Conservation (phyloP, 2,797 vertebrate genomes). For the Crenuchus spilurus region DNA sequence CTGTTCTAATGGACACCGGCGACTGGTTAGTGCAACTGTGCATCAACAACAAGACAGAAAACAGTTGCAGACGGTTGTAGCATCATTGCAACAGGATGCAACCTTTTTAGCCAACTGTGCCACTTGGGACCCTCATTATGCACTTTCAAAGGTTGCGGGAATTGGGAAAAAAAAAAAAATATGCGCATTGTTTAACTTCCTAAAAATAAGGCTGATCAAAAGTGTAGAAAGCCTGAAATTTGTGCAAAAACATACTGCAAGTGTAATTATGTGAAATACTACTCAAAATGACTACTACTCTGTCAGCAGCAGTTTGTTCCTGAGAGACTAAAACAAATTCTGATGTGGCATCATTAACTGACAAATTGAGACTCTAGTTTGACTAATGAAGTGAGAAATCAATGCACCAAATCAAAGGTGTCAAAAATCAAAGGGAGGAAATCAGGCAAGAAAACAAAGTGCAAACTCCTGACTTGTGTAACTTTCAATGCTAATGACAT, state of each 20-base stretch:
- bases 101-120: background rate
- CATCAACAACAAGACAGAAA: no score
- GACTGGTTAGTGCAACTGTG: background rate
- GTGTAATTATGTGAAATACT: conserved; percentile 6
- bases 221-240: conserved; percentile 6
- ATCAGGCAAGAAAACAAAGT: conserved; percentile 27
- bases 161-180: background rate
- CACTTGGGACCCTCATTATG: background rate
- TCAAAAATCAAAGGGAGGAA: conserved; percentile 48
- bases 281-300: conserved; percentile 10
- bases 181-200: background rate
- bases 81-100: background rate
- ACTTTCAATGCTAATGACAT: conserved; percentile 48
- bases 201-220: conserved; percentile 3
- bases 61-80: background rate
- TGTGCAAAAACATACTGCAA: background rate
- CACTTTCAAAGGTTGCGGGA: background rate
- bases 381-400: conserved; percentile 53
- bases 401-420: conserved; percentile 43
- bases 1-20: background rate
- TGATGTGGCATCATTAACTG: conserved; percentile 47
- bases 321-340: conserved; percentile 35
- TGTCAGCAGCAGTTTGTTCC: conserved; percentile 38
- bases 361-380: conserved; percentile 39
- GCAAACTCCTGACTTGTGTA: conserved; percentile 23